Evolutionary conservation across 1,140 invertebrate species (phyloP).

Genomic region (Berghia stephanieae): DNA sequence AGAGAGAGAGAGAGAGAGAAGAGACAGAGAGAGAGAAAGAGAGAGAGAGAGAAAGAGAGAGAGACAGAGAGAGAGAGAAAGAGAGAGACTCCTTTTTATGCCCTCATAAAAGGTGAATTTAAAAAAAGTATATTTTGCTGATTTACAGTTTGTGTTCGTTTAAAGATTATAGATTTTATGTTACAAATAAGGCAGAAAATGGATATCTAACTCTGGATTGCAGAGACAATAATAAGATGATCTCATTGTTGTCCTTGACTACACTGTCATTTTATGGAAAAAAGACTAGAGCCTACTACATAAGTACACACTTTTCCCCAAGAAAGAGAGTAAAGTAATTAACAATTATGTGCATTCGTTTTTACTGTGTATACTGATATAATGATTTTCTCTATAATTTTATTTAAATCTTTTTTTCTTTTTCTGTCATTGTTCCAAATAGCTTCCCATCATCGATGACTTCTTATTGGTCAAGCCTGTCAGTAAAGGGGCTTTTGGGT

Average conservation of each 20-base stretch:
- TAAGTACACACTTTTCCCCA: no score
- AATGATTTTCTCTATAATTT: neutral
- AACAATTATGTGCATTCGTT: neutral
- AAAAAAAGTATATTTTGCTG: no score
- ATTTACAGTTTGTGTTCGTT: neutral
- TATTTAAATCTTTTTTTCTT: neutral
- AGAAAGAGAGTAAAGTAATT: no score
- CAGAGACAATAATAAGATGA: no score
- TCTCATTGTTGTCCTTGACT: no score
- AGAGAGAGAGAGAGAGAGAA: no score
- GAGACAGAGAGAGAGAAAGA: neutral
- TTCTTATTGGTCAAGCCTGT: constrained; percentile 14
- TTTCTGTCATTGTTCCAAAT: neutral
- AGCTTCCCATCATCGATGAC: constrained; percentile 16
- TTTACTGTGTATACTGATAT: no score
- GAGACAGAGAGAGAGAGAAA: neutral
- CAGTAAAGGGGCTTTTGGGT: constrained; percentile 32
- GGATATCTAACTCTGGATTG: no score
- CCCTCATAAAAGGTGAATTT: neutral
- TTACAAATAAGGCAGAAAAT: no score
- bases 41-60: constrained; percentile 8
- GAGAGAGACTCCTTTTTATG: neutral
- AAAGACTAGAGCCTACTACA: no score
- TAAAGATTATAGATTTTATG: neutral
- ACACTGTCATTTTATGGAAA: neutral